These are phyloP conservation scores for Conops quadrifasciatus DNA, from an alignment of 2,888 invertebrate species.

Conservation along the genomic window DNA sequence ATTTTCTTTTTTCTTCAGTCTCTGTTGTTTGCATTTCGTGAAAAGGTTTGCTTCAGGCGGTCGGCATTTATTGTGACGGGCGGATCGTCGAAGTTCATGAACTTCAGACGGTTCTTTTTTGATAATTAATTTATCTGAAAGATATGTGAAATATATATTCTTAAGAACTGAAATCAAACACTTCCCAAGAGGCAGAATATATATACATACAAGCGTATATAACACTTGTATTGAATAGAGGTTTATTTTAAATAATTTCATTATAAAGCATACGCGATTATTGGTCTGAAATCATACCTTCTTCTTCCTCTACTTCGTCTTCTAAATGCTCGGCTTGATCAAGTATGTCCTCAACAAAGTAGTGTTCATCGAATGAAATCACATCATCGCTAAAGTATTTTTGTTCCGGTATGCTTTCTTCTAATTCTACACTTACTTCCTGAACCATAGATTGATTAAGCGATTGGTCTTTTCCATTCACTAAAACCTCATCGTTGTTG, in stretches of 20 bases:
- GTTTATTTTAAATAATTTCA: background rate
- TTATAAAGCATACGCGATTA: background rate
- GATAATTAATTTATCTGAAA: slow-evolving; percentile 21
- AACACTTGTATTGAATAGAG: background rate
- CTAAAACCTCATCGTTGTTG: background rate
- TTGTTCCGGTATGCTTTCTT: background rate
- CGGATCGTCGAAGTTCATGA: slow-evolving; percentile 19
- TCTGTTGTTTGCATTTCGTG: background rate
- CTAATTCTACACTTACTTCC: background rate
- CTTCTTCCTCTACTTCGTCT: slow-evolving; percentile 13
- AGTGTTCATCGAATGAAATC: slow-evolving; percentile 21
- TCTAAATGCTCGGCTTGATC: slow-evolving; percentile 3
- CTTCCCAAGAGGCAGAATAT: background rate
- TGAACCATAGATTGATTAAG: background rate
- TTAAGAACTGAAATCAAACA: background rate
- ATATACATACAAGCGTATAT: background rate
- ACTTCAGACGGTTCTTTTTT: slow-evolving; percentile 11
- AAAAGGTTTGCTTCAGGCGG: background rate
- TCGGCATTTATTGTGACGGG: background rate
- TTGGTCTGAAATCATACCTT: background rate
- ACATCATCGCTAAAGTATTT: slow-evolving; percentile 13
- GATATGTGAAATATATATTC: background rate
- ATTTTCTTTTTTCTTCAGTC: background rate
- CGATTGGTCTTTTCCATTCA: background rate
- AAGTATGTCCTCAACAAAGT: slow-evolving; percentile 25